Evolutionary conservation across 1,140 invertebrate genomes (phyloP), one percentile per base, ranked within the genome.

Genomic region (Caenorhabditis remanei): DNA sequence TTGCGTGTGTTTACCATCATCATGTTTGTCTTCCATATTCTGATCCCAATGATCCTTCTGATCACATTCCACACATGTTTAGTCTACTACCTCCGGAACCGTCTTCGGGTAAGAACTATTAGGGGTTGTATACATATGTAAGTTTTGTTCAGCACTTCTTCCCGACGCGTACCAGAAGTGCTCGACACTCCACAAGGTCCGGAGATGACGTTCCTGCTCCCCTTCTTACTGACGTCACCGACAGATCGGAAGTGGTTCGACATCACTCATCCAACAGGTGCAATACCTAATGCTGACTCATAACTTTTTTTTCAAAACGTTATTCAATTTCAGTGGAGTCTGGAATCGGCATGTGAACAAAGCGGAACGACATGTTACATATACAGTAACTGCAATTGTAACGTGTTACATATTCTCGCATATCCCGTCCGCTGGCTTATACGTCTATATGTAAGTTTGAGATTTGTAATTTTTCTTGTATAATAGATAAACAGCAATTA

Each of bases 251-350:
- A 79, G 71, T 79, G 11, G 46, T 79, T 21, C 71, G 71, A 46
- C 71, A 79, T 79, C 43, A 50, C n/a, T 79, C 71, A 0, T 79
- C 71, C n/a, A 79, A 24, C 71, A 79, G 71, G 71, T 79, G 71
- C 40, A 71, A 46, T 6, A n/a, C n/a, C 8, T 11, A 14, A 32
- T 32, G 32, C 32, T 79, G 71, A 50, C 71, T 79, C 46, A 24
- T 50, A n/a, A 13, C 14, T 4, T 79, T 21, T 79, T 13, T 21
- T 79, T 13, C n/a, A n/a, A 43, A 5, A 14, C 71, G 13, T 32
- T 79, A 53, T 50, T 48, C 1, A 21, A 79, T 53, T 79, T 79
- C 24, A 79, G 71, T 43, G 71, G 71, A 13, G 71, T 79, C n/a
- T 79, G 71, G 71, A 79, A 50, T 79, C 71, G 46, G 13, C 71